Evolutionary conservation across 2,113 vertebrate genomes (phyloP), one percentile per base, ranked within the genome.

Genomic region (Sinosuthora webbiana): DNA sequence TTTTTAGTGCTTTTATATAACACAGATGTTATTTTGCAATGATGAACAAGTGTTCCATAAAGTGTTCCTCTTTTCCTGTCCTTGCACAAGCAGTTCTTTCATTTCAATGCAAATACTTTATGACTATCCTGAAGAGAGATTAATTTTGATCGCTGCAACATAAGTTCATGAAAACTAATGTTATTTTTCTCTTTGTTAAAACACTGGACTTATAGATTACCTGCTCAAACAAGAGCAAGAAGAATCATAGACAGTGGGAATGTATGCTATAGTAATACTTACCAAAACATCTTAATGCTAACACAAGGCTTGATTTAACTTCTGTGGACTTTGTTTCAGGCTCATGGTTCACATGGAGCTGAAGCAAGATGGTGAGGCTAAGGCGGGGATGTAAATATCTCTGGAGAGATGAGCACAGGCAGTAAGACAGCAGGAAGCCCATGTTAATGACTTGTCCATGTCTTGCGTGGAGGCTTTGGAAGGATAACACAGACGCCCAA

Each of bases 401-500:
- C 55, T 30, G 62, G 50, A 83, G 49, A 53, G 25, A 13, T 69
- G n/a, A 71, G 28, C 47, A 25, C 18, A 21, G 13, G 37, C 2
- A 28, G 14, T 33, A 37, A 52, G n/a, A 77, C 9, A 52, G 30
- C 33, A 76, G 45, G 27, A 87, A 55, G 44, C 18, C 16, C 6
- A 3, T 19, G 6, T 41, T 68, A 56, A n/a, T 35, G 13, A 4
- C 30, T 93, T 71, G 44, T 37, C 33, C 15, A 5, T 49, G 44
- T 49, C 25, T 18, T 39, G 13, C 27, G 17, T 74, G 55, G 23
- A 50, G 57, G 25, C 39, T 78, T 49, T 75, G 63, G 33, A 55
- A 78, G 44, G 30, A 25, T 37, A 41, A 47, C 11, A 22, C 0
- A 0, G 30, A 31, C 15, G 3, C 42, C 30, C 23, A 47, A 0